A percentile compares a stretch with the other conserved stretches of the same genome.
Conservation (phyloP, 1,140 invertebrate genomes). For the Dendrolimus kikuchii region DNA sequence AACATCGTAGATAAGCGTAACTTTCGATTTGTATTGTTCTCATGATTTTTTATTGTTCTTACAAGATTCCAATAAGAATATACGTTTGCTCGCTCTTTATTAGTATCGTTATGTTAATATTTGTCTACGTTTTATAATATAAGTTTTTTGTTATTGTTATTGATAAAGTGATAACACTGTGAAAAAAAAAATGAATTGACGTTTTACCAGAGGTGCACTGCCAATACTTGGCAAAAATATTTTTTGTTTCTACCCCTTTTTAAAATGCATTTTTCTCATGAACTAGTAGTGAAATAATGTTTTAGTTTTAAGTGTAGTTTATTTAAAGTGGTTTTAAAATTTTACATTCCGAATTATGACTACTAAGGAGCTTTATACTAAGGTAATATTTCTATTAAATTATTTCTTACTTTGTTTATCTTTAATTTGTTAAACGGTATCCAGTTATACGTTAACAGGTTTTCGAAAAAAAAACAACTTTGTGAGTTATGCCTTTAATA, state of each 20-base stretch:
- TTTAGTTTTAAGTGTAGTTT: conserved; percentile 13
- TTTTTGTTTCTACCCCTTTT: conserved; percentile 57
- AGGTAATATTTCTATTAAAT: conserved; percentile 51
- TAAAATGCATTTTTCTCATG: conserved; percentile 54
- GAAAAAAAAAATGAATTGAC: conserved; percentile 59
- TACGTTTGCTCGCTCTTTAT: conserved; percentile 15
- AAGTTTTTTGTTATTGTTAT: conserved; percentile 19
- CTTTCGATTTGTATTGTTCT: conserved; percentile 33
- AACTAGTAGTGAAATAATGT: conserved; percentile 51
- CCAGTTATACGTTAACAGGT: too few species aligned
- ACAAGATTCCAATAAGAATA: conserved; percentile 30
- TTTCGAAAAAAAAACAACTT: too few species aligned
- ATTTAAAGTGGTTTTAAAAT: conserved; percentile 22
- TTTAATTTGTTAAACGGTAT: conserved; percentile 12
- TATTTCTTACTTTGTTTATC: conserved; percentile 18
- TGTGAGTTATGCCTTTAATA: too few species aligned
- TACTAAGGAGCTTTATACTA: conserved; percentile 69
- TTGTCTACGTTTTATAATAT: background rate
- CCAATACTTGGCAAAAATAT: conserved; percentile 30
- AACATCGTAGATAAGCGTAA: conserved; percentile 33
- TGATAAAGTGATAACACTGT: conserved; percentile 39
- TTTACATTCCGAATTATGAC: conserved; percentile 55
- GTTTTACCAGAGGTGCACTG: conserved; percentile 35
- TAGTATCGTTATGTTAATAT: background rate
- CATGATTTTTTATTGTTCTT: conserved; percentile 25